A percentile compares a stretch with the other conserved stretches of the same genome.
phyloP scores from a whole-genome alignment of 1,140 invertebrate species.

The Pogonomyrmex barbatus region DNA sequence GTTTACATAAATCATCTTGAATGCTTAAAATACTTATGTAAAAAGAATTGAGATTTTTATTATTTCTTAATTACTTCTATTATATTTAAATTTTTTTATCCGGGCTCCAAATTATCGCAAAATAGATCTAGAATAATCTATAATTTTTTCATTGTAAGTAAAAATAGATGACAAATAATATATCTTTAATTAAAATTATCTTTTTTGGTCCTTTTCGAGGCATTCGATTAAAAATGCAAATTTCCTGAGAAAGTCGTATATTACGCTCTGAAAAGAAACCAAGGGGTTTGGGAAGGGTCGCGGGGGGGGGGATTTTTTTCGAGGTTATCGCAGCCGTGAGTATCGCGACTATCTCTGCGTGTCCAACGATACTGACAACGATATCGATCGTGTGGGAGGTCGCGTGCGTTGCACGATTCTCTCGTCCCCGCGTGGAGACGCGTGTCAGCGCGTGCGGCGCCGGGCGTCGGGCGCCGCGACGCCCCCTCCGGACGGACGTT shows the following conservation, averaged over 20 bases:
- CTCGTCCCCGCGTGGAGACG: slow-evolving; percentile 22
- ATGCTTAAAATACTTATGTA: too few relatives aligned
- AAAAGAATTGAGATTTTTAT: too few relatives aligned
- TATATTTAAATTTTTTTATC: too few relatives aligned
- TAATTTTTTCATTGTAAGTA: too few relatives aligned
- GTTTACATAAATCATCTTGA: too few relatives aligned
- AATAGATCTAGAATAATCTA: too few relatives aligned
- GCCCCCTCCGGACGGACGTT: neutral
- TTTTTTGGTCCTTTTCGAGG: neutral
- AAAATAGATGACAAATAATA: too few relatives aligned
- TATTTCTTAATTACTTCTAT: too few relatives aligned
- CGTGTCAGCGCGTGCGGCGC: slow-evolving; percentile 59
- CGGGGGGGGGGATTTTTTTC: too few relatives aligned
- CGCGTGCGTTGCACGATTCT: slow-evolving; percentile 32
- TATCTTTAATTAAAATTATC: neutral
- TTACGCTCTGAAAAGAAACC: neutral
- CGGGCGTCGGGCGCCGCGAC: slow-evolving; percentile 50
- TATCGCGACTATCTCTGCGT: neutral
- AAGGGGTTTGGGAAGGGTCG: neutral
- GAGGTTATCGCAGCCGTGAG: neutral
- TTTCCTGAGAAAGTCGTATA: neutral
- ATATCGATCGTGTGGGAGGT: slow-evolving; percentile 51
- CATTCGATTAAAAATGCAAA: neutral
- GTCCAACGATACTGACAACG: neutral
- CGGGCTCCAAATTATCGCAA: too few relatives aligned